Conservation (phyloP, 2,888 invertebrate genomes). For the Fragum sueziense region DNA sequence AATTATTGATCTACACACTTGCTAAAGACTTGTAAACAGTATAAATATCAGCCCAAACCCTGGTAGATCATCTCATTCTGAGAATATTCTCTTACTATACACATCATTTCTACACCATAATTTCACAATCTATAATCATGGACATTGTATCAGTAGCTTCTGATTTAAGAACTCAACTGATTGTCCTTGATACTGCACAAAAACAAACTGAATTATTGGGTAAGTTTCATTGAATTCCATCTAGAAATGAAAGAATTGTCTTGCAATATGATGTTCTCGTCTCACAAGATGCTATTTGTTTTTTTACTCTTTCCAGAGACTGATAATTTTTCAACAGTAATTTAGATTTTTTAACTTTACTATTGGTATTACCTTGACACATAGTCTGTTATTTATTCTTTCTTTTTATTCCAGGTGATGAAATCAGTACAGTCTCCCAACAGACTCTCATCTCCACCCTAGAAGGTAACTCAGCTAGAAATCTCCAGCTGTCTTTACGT, state of each 20-base stretch:
- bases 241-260: too few species aligned
- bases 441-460: conserved; percentile 1
- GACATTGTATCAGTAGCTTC: conserved; percentile 3
- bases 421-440: background rate
- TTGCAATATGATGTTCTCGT: too few species aligned
- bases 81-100: background rate
- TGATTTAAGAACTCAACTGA: background rate
- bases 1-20: background rate
- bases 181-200: background rate
- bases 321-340: too few species aligned
- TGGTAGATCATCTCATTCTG: background rate
- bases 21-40: background rate
- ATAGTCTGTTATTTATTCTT: too few species aligned
- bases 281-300: too few species aligned
- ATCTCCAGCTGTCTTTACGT: conserved; percentile 2
- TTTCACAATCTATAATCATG: background rate
- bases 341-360: too few species aligned
- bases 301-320: too few species aligned
- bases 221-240: too few species aligned
- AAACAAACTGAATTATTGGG: background rate
- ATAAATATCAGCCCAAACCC: background rate
- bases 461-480: conserved; percentile 5
- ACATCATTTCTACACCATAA: background rate
- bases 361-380: too few species aligned
- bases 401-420: background rate